phyloP scores from a whole-genome alignment of 2,113 vertebrate species.

The Leuciscus idus region DNA sequence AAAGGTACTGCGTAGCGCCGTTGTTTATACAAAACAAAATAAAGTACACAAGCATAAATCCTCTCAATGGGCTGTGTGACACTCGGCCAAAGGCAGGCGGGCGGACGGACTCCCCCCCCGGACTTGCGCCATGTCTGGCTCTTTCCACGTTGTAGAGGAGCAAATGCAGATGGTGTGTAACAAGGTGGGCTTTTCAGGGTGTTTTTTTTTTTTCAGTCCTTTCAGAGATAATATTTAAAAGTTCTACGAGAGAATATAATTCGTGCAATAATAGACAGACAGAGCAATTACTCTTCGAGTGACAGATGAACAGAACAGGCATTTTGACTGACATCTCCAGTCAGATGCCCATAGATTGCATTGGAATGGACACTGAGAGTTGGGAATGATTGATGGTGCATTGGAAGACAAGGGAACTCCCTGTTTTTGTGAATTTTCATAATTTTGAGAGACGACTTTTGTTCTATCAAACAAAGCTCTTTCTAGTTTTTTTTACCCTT shows the following conservation, averaged over 20 bases:
- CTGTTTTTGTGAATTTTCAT: slow-evolving; percentile 66
- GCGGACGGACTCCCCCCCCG: slow-evolving; percentile 22
- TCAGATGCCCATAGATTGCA: slow-evolving; percentile 57
- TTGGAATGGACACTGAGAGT: slow-evolving; percentile 53
- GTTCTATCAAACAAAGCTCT: slow-evolving; percentile 61
- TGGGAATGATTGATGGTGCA: slow-evolving; percentile 72
- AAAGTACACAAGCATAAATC: slow-evolving; percentile 77
- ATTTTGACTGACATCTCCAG: slow-evolving; percentile 64
- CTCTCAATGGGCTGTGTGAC: slow-evolving; percentile 57
- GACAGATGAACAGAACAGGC: slow-evolving; percentile 50
- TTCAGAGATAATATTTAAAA: neutral
- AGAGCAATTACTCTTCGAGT: slow-evolving; percentile 53
- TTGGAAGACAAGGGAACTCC: slow-evolving; percentile 63
- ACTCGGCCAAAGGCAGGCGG: slow-evolving; percentile 34
- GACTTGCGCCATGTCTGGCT: slow-evolving; percentile 1
- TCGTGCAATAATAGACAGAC: slow-evolving; percentile 34
- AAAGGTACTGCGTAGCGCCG: slow-evolving; percentile 74
- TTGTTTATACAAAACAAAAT: slow-evolving; percentile 81
- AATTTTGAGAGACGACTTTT: slow-evolving; percentile 67
- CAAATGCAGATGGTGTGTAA: slow-evolving; percentile 22
- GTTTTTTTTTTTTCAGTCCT: neutral
- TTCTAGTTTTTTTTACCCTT: slow-evolving; percentile 63
- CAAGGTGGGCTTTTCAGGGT: neutral
- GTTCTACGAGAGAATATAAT: neutral
- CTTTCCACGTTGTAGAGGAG: slow-evolving; percentile 31